These are phyloP conservation scores for Zophobas morio DNA, from an alignment of 1,140 invertebrate genomes.

Conservation along the genomic window DNA sequence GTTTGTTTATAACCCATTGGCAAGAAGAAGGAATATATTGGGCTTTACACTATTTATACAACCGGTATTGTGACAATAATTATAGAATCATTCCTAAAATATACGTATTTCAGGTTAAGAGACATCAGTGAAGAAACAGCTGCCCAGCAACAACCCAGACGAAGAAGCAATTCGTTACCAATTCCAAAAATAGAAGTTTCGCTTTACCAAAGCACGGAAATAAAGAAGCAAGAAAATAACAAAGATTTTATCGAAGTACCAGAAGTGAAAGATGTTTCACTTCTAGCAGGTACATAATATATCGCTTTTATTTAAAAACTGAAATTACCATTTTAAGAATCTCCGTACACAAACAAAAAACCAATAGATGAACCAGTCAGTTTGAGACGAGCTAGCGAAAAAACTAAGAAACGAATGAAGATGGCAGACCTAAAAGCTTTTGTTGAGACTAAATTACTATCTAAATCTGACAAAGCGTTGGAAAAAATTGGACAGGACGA, in stretches of 20 bases:
- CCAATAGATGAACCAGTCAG: slow-evolving; percentile 74
- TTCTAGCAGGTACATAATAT: slow-evolving; percentile 68
- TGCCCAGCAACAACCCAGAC: slow-evolving; percentile 79
- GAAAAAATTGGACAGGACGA: slow-evolving; percentile 90
- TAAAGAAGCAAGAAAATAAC: slow-evolving; percentile 75
- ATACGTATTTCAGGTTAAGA: slow-evolving; percentile 73
- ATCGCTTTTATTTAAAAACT: slow-evolving; percentile 34
- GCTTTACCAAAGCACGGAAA: slow-evolving; percentile 83
- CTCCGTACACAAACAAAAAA: slow-evolving; percentile 66
- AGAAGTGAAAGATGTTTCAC: slow-evolving; percentile 76
- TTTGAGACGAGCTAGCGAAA: slow-evolving; percentile 82
- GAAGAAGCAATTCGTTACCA: slow-evolving; percentile 92
- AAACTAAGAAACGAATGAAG: slow-evolving; percentile 87
- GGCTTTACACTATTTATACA: slow-evolving; percentile 94
- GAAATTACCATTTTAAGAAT: slow-evolving; percentile 66
- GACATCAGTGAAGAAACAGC: slow-evolving; percentile 86
- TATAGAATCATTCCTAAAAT: slow-evolving; percentile 1
- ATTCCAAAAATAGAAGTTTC: slow-evolving; percentile 94
- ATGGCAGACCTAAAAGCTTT: slow-evolving; percentile 91
- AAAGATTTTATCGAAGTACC: slow-evolving; percentile 85
- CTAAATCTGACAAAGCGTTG: slow-evolving; percentile 91
- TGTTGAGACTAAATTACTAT: slow-evolving; percentile 91
- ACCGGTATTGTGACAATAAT: slow-evolving; percentile 74
- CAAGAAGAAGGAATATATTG: slow-evolving; percentile 97
- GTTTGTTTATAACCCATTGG: slow-evolving; percentile 98